Conservation (phyloP, 2,888 invertebrate species). For the Epiblema foenella region DNA sequence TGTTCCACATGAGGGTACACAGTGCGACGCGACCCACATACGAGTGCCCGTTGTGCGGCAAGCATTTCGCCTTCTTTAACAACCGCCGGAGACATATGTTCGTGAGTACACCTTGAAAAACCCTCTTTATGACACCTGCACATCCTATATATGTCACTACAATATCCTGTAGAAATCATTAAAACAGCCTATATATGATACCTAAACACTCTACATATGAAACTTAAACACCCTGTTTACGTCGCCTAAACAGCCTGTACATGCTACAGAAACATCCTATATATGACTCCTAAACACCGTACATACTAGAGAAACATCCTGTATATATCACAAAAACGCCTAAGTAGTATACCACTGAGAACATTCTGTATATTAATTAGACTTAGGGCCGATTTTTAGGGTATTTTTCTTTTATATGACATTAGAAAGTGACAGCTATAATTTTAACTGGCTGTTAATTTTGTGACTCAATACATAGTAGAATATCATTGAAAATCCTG, state of each 20-base stretch:
- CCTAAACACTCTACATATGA: background rate
- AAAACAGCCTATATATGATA: background rate
- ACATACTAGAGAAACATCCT: too few relatives aligned
- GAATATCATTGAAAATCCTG: too few relatives aligned
- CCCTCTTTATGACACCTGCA: background rate
- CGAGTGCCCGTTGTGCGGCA: slow-evolving; percentile 75
- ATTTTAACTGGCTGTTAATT: too few relatives aligned
- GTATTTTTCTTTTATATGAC: too few relatives aligned
- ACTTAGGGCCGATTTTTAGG: too few relatives aligned
- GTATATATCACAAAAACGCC: too few relatives aligned
- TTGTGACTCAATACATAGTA: too few relatives aligned
- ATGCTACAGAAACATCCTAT: background rate
- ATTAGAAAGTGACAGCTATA: too few relatives aligned
- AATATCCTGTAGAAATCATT: background rate
- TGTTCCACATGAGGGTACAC: slow-evolving; percentile 73
- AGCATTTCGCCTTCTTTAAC: slow-evolving; percentile 75
- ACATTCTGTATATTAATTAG: too few relatives aligned
- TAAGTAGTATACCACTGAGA: too few relatives aligned
- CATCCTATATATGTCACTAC: background rate
- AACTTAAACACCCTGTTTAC: background rate
- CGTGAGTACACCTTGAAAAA: slow-evolving; percentile 60
- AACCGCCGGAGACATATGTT: slow-evolving; percentile 77
- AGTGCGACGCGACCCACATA: slow-evolving; percentile 64
- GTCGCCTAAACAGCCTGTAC: background rate
- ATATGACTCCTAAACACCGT: background rate